These are phyloP conservation scores for Dicerorhinus sumatrensis DNA, from an alignment of 2,113 vertebrate species.

Conservation along the genomic window DNA sequence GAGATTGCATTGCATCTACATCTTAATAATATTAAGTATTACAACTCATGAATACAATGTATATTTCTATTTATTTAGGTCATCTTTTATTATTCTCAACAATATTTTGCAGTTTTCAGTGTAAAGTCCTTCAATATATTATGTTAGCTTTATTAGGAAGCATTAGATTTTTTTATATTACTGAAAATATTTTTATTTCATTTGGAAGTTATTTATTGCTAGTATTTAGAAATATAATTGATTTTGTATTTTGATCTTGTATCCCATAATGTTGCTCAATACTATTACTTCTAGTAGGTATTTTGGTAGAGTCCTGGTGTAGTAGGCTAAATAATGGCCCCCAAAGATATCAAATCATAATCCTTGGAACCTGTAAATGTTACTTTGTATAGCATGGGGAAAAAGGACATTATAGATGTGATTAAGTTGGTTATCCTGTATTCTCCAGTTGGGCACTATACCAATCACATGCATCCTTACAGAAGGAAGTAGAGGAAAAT, in stretches of 20 bases:
- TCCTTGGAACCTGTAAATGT: neutral
- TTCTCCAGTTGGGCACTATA: neutral
- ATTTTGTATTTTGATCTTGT: neutral
- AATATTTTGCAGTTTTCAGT: neutral
- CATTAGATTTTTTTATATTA: neutral
- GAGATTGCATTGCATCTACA: neutral
- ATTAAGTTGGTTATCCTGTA: neutral
- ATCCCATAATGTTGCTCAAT: neutral
- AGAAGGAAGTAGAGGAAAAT: neutral
- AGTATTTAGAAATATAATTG: neutral
- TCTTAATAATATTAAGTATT: neutral
- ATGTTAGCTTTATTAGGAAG: neutral
- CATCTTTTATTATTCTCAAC: neutral
- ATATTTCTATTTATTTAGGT: neutral
- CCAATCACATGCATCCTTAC: neutral
- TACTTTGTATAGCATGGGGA: neutral
- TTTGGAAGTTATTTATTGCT: neutral
- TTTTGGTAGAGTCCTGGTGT: neutral
- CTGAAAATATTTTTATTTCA: neutral
- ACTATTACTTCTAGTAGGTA: neutral
- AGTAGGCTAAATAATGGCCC: neutral
- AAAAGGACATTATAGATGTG: neutral
- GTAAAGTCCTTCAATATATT: neutral
- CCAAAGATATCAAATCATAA: neutral
- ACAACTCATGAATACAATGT: neutral